These are phyloP conservation scores for Lagopus leucura DNA, from an alignment of 2,113 vertebrate species.

Conservation along the genomic window DNA sequence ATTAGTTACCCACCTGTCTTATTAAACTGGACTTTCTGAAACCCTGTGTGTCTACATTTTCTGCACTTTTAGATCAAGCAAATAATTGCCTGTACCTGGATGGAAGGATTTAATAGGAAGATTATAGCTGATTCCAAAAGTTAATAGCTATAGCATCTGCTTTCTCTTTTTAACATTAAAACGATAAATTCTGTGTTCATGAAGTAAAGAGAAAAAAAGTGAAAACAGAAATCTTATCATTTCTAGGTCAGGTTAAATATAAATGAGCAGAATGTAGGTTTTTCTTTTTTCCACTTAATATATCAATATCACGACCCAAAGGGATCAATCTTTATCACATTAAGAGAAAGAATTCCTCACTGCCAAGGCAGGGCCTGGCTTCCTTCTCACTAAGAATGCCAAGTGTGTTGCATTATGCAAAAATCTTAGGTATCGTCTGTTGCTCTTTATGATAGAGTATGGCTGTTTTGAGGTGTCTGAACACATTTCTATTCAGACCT, in stretches of 20 bases:
- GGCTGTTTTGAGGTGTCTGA: constrained; percentile 68
- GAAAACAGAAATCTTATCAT: constrained; percentile 57
- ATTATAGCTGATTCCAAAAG: constrained; percentile 84
- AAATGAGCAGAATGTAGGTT: constrained; percentile 62
- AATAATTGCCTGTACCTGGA: constrained; percentile 83
- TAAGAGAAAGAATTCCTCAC: constrained; percentile 57
- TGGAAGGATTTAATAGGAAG: constrained; percentile 84
- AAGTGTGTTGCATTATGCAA: constrained; percentile 44
- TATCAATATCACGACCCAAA: constrained; percentile 62
- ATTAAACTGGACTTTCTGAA: constrained; percentile 86
- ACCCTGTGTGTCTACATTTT: constrained; percentile 82
- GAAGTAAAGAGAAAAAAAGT: constrained; percentile 51
- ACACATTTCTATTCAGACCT: constrained; percentile 66
- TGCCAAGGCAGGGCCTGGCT: not conserved
- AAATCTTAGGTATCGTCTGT: constrained; percentile 30
- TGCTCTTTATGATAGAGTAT: constrained; percentile 59
- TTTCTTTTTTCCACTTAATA: constrained; percentile 56
- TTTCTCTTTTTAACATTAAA: constrained; percentile 82
- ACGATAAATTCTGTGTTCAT: constrained; percentile 73
- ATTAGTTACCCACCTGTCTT: constrained; percentile 90
- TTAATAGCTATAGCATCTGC: constrained; percentile 86
- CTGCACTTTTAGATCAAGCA: constrained; percentile 83
- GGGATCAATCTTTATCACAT: constrained; percentile 61
- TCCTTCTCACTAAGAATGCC: constrained; percentile 42
- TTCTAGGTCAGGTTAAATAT: constrained; percentile 63